Evolutionary conservation across 1,140 invertebrate species (phyloP).

Genomic region (Sarcophaga peregrina): DNA sequence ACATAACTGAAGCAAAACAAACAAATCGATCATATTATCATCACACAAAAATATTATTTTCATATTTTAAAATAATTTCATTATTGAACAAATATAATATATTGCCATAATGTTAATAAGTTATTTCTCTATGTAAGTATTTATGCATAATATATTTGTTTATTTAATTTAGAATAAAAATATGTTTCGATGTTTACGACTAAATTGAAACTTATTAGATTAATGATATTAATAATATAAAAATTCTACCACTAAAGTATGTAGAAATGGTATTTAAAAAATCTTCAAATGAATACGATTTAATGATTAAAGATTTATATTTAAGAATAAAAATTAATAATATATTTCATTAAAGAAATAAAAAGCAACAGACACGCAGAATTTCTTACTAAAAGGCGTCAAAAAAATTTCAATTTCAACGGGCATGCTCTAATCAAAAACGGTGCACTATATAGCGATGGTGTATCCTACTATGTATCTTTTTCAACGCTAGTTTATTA

Average conservation of each 20-base stretch:
- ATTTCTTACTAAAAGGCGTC: too few relatives aligned
- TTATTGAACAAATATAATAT: conserved; percentile 8
- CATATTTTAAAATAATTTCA: background rate
- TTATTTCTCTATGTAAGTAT: background rate
- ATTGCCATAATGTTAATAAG: conserved; percentile 8
- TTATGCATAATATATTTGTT: background rate
- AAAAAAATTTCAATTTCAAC: conserved; percentile 14
- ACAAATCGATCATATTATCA: conserved; percentile 8
- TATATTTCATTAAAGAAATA: conserved; percentile 39
- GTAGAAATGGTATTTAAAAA: background rate
- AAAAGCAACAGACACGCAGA: background rate
- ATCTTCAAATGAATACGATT: background rate
- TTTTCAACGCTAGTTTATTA: too few relatives aligned
- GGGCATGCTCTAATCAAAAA: too few relatives aligned
- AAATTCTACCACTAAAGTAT: background rate
- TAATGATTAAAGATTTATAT: conserved; percentile 38
- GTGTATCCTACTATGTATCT: too few relatives aligned
- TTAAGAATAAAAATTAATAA: conserved; percentile 34
- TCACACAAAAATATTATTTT: too few relatives aligned
- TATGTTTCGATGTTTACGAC: background rate
- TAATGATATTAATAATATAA: conserved; percentile 20
- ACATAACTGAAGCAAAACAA: conserved; percentile 21
- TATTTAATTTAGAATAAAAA: conserved; percentile 7
- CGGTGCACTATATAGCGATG: too few relatives aligned
- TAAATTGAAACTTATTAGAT: background rate